These are phyloP conservation scores for Cosmia trapezina DNA, from an alignment of 2,888 invertebrate species.

Conservation along the genomic window DNA sequence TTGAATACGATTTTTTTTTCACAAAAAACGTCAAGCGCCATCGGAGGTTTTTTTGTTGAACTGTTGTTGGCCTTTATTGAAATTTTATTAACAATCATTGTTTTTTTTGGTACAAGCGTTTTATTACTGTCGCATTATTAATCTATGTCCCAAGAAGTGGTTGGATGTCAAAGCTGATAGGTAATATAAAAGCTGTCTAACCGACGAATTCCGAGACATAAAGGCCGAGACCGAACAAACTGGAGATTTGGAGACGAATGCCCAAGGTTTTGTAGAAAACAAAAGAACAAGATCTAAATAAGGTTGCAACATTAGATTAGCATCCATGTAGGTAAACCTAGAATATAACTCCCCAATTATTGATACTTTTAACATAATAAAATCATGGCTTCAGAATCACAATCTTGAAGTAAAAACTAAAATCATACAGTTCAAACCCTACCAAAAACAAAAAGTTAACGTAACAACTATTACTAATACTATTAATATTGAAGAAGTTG, in stretches of 20 bases:
- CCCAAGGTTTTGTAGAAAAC: background rate
- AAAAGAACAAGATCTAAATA: no score
- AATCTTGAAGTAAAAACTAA: no score
- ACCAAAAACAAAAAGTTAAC: no score
- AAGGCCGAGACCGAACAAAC: background rate
- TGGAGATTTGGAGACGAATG: background rate
- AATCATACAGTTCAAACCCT: no score
- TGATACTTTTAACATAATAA: no score
- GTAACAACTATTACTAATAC: no score
- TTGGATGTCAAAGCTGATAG: constrained; percentile 38
- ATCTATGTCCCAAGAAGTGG: constrained; percentile 34
- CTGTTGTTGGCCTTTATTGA: constrained; percentile 64
- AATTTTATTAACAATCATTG: constrained; percentile 72
- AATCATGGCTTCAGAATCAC: no score
- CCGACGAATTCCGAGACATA: no score
- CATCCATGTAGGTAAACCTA: no score
- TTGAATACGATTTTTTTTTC: constrained; percentile 79
- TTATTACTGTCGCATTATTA: constrained; percentile 63
- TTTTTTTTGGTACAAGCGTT: constrained; percentile 66
- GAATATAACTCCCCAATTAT: no score
- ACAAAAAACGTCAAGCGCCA: constrained; percentile 64
- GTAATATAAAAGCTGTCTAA: background rate
- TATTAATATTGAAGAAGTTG: no score
- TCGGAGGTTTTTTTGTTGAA: constrained; percentile 67
- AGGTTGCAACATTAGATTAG: background rate